Conservation (phyloP, 2,797 vertebrate species). For the Orientallactaga sibirica region DNA sequence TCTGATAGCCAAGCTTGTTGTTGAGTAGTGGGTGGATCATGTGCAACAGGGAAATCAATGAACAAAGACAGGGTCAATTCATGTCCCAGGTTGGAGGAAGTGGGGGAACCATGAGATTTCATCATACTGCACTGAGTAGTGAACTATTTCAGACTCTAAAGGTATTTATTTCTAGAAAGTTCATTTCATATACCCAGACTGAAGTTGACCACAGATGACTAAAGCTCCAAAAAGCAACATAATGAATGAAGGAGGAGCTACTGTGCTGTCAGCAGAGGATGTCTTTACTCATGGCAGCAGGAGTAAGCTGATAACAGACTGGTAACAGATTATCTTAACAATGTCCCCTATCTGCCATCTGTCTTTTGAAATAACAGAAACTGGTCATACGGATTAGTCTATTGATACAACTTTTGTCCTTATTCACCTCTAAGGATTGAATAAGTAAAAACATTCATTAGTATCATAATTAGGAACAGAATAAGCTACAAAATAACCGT, state of each 20-base stretch:
- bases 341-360: background rate
- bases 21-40: background rate
- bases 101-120: background rate
- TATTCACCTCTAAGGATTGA: conserved; percentile 52
- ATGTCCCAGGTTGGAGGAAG: background rate
- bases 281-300: background rate
- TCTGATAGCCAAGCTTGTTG: background rate
- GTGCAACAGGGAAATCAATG: background rate
- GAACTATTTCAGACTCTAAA: background rate
- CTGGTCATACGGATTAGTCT: background rate
- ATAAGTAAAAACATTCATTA: conserved; percentile 31
- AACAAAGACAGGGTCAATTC: background rate
- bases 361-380: conserved; percentile 66
- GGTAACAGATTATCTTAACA: conserved; percentile 33
- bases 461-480: conserved; percentile 59
- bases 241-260: background rate
- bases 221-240: background rate
- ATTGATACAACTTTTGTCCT: conserved; percentile 14
- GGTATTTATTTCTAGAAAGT: background rate
- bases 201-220: background rate
- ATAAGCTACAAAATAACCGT: conserved; percentile 12
- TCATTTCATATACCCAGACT: background rate
- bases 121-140: background rate
- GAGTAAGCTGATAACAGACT: background rate
- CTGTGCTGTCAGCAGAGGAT: background rate